A percentile compares a stretch with the other conserved stretches of the same genome.
phyloP scores from a whole-genome alignment of 1,140 invertebrate species.

The Liolophura sinensis region DNA sequence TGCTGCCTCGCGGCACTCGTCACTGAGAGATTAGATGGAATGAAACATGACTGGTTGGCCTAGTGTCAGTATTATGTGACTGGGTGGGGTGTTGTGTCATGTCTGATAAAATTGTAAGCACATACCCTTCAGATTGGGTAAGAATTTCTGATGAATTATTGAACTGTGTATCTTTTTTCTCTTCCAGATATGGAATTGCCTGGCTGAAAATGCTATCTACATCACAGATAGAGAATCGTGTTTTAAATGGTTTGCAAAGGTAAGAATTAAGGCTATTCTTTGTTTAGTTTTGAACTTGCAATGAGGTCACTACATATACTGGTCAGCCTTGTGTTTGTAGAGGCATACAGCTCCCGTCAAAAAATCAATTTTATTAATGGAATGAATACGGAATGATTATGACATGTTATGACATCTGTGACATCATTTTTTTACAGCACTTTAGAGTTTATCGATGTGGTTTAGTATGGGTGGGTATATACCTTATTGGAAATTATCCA shows the following conservation, averaged over 20 bases:
- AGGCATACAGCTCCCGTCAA: no score
- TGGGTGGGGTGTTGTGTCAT: no score
- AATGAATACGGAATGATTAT: no score
- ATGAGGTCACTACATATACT: neutral
- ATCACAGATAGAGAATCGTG: conserved; percentile 91
- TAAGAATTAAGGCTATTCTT: conserved; percentile 26
- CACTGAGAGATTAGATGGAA: neutral
- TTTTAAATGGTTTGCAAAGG: conserved; percentile 97
- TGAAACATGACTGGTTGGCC: no score
- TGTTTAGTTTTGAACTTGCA: conserved; percentile 1
- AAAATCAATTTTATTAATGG: no score
- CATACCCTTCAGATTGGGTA: no score
- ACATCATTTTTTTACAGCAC: neutral
- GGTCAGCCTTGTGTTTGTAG: no score
- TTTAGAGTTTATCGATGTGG: no score
- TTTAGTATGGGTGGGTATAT: no score
- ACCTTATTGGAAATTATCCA: no score
- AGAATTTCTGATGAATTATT: neutral
- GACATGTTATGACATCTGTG: neutral
- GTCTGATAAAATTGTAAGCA: no score
- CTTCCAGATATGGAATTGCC: conserved; percentile 85
- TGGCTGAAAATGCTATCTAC: conserved; percentile 92
- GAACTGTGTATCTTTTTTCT: conserved; percentile 6
- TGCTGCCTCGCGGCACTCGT: neutral
- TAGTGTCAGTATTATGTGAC: no score